Percentiles rank a stretch among this genome's conserved stretches.
phyloP scores from a whole-genome alignment of 2,888 invertebrate genomes.

The Mimumesa dahlbomi region DNA sequence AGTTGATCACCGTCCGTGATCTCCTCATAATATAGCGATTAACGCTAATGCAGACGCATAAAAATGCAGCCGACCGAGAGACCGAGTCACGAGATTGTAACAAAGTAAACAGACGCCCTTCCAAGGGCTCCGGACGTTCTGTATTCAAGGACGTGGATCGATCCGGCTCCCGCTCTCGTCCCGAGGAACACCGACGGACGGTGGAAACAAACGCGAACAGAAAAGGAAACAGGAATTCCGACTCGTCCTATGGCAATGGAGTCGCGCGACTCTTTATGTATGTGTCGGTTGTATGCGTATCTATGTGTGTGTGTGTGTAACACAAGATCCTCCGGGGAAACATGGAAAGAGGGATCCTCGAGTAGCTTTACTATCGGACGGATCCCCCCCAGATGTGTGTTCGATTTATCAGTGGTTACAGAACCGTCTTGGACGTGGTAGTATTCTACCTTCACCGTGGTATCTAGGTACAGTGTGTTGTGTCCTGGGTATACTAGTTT shows the following conservation, averaged over 20 bases:
- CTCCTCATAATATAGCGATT: constrained; percentile 60
- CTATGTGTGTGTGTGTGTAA: too few relatives aligned
- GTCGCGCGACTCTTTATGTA: constrained; percentile 10
- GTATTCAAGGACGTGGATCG: constrained; percentile 59
- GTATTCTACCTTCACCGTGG: too few relatives aligned
- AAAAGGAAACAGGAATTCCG: constrained; percentile 38
- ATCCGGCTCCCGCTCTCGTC: constrained; percentile 33
- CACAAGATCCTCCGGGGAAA: too few relatives aligned
- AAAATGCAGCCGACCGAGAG: constrained; percentile 65
- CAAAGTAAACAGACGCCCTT: constrained; percentile 63
- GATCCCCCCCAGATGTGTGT: too few relatives aligned
- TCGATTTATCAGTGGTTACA: too few relatives aligned
- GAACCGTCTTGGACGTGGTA: too few relatives aligned
- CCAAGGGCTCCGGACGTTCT: constrained; percentile 51
- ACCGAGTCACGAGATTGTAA: constrained; percentile 61
- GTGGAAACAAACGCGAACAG: constrained; percentile 16
- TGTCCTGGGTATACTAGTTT: too few relatives aligned
- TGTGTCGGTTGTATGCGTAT: too few relatives aligned
- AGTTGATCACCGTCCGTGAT: constrained; percentile 37
- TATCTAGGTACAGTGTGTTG: too few relatives aligned
- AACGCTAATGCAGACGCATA: constrained; percentile 62
- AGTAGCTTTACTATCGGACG: too few relatives aligned
- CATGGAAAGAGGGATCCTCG: too few relatives aligned
- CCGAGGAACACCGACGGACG: constrained; percentile 6
- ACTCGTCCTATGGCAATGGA: not conserved